phyloP scores from a whole-genome alignment of 2,888 invertebrate species.

The Metacarcinus magister region DNA sequence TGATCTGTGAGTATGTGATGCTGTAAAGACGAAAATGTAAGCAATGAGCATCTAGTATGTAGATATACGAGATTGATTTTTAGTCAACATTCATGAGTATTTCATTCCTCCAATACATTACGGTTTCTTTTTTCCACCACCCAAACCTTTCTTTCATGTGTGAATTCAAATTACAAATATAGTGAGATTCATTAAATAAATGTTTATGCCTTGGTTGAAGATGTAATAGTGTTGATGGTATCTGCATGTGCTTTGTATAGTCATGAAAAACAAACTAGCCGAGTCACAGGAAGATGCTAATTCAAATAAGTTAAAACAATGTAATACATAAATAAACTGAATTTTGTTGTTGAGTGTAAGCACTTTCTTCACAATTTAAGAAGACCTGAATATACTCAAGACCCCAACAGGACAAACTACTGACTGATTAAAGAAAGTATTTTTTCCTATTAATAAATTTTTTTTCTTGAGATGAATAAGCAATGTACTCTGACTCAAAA shows the following conservation, averaged over 20 bases:
- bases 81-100: no score
- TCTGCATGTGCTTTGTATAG: neutral
- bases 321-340: neutral
- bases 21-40: no score
- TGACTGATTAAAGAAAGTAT: neutral
- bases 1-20: no score
- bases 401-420: neutral
- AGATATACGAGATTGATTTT: neutral
- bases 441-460: neutral
- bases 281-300: neutral
- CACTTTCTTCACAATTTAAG: neutral
- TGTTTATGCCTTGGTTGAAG: neutral
- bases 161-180: neutral
- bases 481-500: neutral
- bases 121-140: neutral
- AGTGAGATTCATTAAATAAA: neutral
- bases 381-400: neutral
- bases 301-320: neutral
- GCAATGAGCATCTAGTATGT: no score
- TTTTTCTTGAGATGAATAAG: neutral
- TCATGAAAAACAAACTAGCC: neutral
- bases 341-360: neutral
- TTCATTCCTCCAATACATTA: no score
- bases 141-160: neutral
- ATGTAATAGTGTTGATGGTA: neutral